Evolutionary conservation across 30 jellyfish, hydroid and myxozoan genomes (phyloP).

Genomic region (Pelagia noctiluca): DNA sequence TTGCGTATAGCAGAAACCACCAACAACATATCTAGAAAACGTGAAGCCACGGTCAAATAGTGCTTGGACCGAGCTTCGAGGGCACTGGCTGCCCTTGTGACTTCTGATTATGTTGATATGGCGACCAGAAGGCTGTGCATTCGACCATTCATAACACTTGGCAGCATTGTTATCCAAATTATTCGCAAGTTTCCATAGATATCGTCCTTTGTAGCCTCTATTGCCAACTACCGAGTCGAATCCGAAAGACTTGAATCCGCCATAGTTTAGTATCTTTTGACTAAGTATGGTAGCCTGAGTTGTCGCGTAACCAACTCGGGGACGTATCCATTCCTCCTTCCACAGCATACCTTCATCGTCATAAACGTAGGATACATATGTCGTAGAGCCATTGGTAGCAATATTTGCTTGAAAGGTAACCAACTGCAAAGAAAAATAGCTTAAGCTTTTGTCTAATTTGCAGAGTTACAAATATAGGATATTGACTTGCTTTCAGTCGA

Average conservation of each 20-base stretch:
- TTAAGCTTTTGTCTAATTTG: too few species aligned
- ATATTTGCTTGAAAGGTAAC: slow-evolving; percentile 10
- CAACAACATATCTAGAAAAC: slow-evolving; percentile 11
- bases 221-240: slow-evolving; percentile 57
- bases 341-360: slow-evolving; percentile 4
- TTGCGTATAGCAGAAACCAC: slow-evolving; percentile 20
- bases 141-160: slow-evolving; percentile 48
- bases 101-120: not conserved
- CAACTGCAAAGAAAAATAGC: not conserved
- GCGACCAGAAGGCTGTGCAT: not conserved
- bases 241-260: slow-evolving; percentile 20
- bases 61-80: slow-evolving; percentile 8
- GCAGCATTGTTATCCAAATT: slow-evolving; percentile 28
- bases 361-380: not conserved
- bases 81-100: slow-evolving; percentile 39
- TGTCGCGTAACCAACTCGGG: not conserved
- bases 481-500: too few species aligned
- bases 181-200: slow-evolving; percentile 49
- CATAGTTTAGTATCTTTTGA: not conserved
- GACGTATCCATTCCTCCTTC: not conserved
- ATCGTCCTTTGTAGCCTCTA: slow-evolving; percentile 44
- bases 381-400: not conserved
- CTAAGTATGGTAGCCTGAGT: not conserved
- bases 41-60: slow-evolving; percentile 27
- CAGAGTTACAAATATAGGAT: too few species aligned